A percentile compares a stretch with the other conserved stretches of the same genome.
These are phyloP conservation scores for Nephrotoma guestfalica DNA, from an alignment of 2,888 invertebrate genomes.

Conservation along the genomic window DNA sequence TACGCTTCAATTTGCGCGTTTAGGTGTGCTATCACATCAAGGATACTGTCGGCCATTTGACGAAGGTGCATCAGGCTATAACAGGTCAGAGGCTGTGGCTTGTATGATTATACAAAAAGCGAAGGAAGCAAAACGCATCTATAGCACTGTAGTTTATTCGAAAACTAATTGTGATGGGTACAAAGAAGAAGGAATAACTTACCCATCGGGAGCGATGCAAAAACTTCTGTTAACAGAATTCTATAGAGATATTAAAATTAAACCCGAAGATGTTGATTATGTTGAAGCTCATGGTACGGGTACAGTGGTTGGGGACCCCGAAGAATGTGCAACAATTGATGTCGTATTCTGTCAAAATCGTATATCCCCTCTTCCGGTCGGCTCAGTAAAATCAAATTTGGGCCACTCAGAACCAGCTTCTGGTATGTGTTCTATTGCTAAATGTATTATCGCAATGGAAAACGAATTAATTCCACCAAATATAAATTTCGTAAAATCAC, in stretches of 20 bases:
- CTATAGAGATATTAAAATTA: constrained; percentile 54
- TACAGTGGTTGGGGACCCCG: constrained; percentile 77
- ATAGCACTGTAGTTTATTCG: constrained; percentile 57
- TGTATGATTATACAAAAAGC: constrained; percentile 58
- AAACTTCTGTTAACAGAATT: constrained; percentile 45
- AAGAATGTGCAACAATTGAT: constrained; percentile 73
- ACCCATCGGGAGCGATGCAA: constrained; percentile 49
- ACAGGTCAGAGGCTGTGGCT: constrained; percentile 64
- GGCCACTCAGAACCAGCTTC: constrained; percentile 85
- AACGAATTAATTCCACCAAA: constrained; percentile 71
- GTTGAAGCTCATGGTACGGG: constrained; percentile 83
- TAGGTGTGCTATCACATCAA: constrained; percentile 66
- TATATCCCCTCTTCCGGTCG: constrained; percentile 61
- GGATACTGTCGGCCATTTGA: constrained; percentile 89
- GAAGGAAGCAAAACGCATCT: constrained; percentile 47
- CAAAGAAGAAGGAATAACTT: constrained; percentile 54
- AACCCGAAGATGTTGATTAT: constrained; percentile 54
- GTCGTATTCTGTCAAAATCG: constrained; percentile 61
- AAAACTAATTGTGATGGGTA: constrained; percentile 72
- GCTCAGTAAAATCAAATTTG: constrained; percentile 87
- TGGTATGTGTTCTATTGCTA: constrained; percentile 67
- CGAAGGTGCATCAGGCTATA: constrained; percentile 65
- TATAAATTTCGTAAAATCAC: constrained; percentile 55
- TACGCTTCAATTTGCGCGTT: constrained; percentile 69
- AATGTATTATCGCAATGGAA: constrained; percentile 70